Base-by-base conservation (phyloP, 2,888 invertebrate species). In the Lutraria lutraria region DNA sequence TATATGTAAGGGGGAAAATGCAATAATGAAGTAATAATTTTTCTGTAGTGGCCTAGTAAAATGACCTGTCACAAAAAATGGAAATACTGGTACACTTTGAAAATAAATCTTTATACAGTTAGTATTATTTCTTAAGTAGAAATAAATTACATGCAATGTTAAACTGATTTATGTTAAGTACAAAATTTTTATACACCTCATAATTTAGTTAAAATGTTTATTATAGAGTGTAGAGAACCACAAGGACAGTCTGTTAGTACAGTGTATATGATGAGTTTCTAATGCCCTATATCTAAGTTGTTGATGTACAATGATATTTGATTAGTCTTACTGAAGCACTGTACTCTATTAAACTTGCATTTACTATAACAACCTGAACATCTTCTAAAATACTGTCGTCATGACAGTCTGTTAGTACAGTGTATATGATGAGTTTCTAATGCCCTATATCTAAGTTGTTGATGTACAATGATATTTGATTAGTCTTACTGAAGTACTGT, bases 251-350 rank as follows among this genome's bases (percentile, higher is more conserved):
- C 43, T 43, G 43, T 43, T 43, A 43, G 43, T 34, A 76, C 76
- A 76, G 76, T 76, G 76, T 76, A 15, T 16, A 76, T 76, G 83
- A 83, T 83, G 83, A 83, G 0, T 68, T 29, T 16, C 68, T 76
- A 76, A 83, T 52, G 83, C 83, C 83, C 83, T 83, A 63, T 83
- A 83, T 83, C 83, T 52, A 68, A 83, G 76, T 84, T 54, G 29
- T 68, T 68, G 63, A 68, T 10, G 12, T 68, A 68, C 12, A 68
- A 68, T 68, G 63, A 68, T 25, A 76, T 76, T 1, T 31, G 25
- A 76, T 76, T 76, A 76, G 76, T 76, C 76, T 76, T 76, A 19
- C 76, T 76, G 76, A 76, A 6, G 76, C 16, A 43, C 34, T 43
- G 25, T 43, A 25, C 34, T 72, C 21, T 25, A 1, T 56, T 79